Percentiles rank a stretch among this genome's conserved stretches.
Conservation (phyloP, 2,797 vertebrate species). For the Nyctibius grandis region DNA sequence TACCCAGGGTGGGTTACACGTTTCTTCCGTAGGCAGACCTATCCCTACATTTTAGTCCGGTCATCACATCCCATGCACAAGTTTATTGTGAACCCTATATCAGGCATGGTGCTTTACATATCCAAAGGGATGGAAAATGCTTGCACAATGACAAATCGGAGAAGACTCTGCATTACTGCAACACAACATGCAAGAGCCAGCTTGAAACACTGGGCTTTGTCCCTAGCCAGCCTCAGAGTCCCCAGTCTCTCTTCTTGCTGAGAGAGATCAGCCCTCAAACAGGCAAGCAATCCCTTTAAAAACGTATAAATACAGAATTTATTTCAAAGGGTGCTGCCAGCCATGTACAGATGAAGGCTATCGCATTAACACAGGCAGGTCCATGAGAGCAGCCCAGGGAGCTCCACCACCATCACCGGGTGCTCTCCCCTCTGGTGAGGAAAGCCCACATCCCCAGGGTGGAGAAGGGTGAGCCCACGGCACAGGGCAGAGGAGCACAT, state of each 20-base stretch:
- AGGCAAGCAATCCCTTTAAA: not conserved
- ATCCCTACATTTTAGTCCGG: not conserved
- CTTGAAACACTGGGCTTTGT: not conserved
- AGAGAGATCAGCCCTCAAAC: not conserved
- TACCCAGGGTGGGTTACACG: accelerated
- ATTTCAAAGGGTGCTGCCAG: not conserved
- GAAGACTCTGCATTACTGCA: not conserved
- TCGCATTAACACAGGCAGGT: not conserved
- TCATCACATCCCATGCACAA: not conserved
- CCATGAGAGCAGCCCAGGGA: not conserved
- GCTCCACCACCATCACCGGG: not conserved
- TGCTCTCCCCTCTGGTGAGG: not conserved
- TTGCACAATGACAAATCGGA: not conserved
- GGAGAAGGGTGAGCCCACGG: not conserved
- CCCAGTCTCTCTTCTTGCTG: not conserved
- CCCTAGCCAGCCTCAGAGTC: not conserved
- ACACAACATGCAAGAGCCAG: not conserved
- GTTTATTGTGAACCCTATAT: not conserved
- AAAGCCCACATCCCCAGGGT: not conserved
- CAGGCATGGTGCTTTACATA: not conserved
- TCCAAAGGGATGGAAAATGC: not conserved
- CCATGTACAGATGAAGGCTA: not conserved
- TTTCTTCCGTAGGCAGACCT: not conserved
- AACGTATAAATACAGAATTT: not conserved
- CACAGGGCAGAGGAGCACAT: not conserved